Percentiles rank a stretch among this genome's conserved stretches.
These are phyloP conservation scores for Glossophaga mutica DNA, from an alignment of 2,797 vertebrate genomes.

Conservation along the genomic window DNA sequence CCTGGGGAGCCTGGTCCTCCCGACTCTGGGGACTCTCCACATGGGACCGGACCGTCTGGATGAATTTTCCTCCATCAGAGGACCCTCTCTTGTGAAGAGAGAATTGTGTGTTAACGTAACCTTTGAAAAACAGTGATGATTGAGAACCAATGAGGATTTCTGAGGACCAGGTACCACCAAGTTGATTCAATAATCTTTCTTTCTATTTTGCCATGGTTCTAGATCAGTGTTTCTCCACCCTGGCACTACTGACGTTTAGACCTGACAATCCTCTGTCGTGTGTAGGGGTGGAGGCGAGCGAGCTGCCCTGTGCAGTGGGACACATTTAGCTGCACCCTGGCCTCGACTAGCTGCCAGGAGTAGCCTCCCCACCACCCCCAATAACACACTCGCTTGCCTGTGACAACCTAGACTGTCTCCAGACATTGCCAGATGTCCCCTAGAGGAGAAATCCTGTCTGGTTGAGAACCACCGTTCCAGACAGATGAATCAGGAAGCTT, in stretches of 20 bases:
- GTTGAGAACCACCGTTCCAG: not conserved
- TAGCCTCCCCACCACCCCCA: rapidly evolving
- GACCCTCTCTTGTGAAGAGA: not conserved
- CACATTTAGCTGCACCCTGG: not conserved
- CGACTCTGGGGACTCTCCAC: not conserved
- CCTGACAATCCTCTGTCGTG: not conserved
- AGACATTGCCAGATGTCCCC: not conserved
- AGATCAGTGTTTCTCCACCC: not conserved
- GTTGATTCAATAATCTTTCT: not conserved
- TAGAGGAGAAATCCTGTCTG: not conserved
- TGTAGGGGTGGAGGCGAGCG: rapidly evolving
- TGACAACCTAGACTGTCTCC: not conserved
- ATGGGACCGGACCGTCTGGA: not conserved
- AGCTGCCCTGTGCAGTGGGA: not conserved
- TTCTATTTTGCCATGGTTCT: not conserved
- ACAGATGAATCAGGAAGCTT: not conserved
- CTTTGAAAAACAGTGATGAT: constrained; percentile 19
- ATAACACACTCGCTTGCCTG: not conserved
- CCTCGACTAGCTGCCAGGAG: not conserved
- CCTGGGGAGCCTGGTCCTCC: not conserved
- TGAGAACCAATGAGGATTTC: not conserved
- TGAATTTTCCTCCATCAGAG: not conserved
- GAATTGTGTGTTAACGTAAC: not conserved
- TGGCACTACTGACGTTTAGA: not conserved
- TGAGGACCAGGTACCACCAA: not conserved